These are phyloP conservation scores for Percopsis transmontana DNA, from an alignment of 2,113 vertebrate species.

Conservation along the genomic window DNA sequence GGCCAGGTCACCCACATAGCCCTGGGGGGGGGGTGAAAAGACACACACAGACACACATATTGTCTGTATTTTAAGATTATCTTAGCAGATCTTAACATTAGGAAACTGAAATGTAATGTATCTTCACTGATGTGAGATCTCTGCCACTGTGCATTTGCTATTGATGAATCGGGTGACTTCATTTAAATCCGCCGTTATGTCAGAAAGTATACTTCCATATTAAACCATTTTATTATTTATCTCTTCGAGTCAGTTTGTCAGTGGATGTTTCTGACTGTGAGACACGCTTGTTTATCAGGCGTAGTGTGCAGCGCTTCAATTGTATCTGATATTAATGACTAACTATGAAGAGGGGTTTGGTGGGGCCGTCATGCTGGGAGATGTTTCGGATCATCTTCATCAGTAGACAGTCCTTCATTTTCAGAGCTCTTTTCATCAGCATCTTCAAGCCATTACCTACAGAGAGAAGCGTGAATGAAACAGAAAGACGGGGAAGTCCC, in stretches of 20 bases:
- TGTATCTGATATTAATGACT: conserved; percentile 49
- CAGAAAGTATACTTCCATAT: too few species aligned
- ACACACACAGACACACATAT: background rate
- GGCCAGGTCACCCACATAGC: conserved; percentile 89
- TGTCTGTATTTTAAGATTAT: background rate
- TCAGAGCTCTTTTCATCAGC: conserved; percentile 95
- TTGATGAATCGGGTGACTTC: too few species aligned
- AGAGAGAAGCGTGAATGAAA: conserved; percentile 12
- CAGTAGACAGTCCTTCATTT: conserved; percentile 90
- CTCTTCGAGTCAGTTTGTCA: too few species aligned
- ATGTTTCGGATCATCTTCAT: conserved; percentile 99
- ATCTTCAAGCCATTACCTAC: conserved; percentile 92
- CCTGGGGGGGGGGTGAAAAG: conserved; percentile 60
- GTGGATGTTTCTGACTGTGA: too few species aligned
- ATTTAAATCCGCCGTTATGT: too few species aligned
- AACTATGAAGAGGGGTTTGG: conserved; percentile 92
- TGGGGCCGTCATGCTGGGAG: conserved; percentile 91
- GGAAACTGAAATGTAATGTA: too few species aligned
- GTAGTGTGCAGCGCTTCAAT: background rate
- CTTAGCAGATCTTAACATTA: too few species aligned
- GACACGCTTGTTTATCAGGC: too few species aligned
- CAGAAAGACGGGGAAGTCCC: too few species aligned
- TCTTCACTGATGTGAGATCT: too few species aligned
- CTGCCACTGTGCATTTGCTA: too few species aligned
- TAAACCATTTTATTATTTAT: too few species aligned